Evolutionary conservation across 2,113 vertebrate species (phyloP).

Genomic region (Nipponia nippon): DNA sequence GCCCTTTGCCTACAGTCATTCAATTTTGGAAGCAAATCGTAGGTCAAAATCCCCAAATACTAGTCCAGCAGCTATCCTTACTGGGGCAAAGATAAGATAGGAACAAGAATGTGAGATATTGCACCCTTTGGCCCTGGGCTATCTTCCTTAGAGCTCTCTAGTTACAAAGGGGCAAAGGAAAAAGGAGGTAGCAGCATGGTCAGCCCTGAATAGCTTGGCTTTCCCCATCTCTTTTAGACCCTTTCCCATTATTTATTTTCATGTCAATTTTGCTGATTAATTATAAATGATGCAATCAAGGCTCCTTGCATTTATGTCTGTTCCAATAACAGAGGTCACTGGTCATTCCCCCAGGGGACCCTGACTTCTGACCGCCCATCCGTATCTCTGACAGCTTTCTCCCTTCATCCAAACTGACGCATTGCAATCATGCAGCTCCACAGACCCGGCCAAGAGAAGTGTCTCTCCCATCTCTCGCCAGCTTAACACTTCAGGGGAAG

Average conservation of each 20-base stretch:
- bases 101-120: background rate
- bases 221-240: background rate
- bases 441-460: background rate
- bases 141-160: background rate
- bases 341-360: background rate
- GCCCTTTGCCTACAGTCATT: background rate
- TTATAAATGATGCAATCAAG: slow-evolving; percentile 21
- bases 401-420: background rate
- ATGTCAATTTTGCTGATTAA: slow-evolving; percentile 9
- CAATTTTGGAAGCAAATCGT: background rate
- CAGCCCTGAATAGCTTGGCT: background rate
- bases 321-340: background rate
- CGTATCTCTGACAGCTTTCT: background rate
- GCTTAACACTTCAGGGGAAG: background rate
- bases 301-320: background rate
- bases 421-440: background rate
- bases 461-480: background rate
- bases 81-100: background rate
- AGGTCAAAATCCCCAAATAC: background rate
- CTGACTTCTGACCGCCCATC: background rate
- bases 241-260: background rate
- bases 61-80: background rate
- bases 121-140: background rate
- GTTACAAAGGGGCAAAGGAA: background rate
- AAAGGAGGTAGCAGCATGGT: background rate